Conservation (phyloP, 92 coral and sea anemone genomes). For the Desmophyllum pertusum region DNA sequence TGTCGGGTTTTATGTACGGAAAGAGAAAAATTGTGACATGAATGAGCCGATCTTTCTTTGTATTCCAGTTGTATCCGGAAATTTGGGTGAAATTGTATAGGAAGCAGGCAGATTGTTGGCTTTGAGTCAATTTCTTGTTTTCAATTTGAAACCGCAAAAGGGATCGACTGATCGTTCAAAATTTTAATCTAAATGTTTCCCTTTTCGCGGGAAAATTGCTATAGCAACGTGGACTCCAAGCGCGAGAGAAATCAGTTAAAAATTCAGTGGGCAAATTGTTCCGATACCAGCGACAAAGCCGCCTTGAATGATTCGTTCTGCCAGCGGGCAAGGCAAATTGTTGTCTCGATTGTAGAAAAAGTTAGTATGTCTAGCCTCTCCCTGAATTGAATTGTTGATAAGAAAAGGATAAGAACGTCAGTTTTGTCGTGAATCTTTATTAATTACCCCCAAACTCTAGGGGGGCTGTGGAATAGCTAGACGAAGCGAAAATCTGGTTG, state of each 20-base stretch:
- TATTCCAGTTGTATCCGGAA: constrained; percentile 28
- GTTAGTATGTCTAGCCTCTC: constrained; percentile 2
- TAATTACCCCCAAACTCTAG: constrained; percentile 27
- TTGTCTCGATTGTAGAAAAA: constrained; percentile 1
- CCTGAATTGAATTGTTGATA: constrained; percentile 4
- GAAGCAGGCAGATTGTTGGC: constrained; percentile 8
- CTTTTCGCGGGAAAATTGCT: neutral
- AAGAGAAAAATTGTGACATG: neutral
- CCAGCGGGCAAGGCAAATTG: neutral
- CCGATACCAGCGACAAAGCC: neutral
- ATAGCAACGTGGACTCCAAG: neutral
- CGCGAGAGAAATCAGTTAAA: neutral
- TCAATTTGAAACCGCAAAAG: constrained; percentile 11
- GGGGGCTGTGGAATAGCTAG: constrained; percentile 4
- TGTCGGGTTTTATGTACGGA: neutral
- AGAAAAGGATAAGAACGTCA: constrained; percentile 4
- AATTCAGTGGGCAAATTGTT: neutral
- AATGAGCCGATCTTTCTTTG: constrained; percentile 1
- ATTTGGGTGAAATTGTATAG: constrained; percentile 5
- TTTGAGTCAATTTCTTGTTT: constrained; percentile 24
- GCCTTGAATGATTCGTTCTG: neutral
- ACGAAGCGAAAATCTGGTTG: constrained; percentile 16
- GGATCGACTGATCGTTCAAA: neutral
- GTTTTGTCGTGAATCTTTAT: constrained; percentile 6
- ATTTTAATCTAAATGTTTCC: constrained; percentile 10